phyloP scores from a whole-genome alignment of 2,888 invertebrate genomes.

The Phlogophora meticulosa region DNA sequence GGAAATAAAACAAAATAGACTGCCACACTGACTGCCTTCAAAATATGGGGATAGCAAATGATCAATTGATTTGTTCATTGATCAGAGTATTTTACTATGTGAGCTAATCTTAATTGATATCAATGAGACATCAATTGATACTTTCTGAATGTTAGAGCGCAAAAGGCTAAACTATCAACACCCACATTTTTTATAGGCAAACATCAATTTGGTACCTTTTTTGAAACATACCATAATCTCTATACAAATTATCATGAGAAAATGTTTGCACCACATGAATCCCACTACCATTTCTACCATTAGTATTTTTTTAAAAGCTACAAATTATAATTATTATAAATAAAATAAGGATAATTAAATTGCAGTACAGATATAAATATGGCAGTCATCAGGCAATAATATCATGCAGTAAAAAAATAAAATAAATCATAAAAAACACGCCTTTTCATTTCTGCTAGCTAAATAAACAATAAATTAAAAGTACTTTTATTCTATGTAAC shows the following conservation, averaged over 20 bases:
- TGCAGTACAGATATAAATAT: constrained; percentile 32
- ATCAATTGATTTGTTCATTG: too few relatives aligned
- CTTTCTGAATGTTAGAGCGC: background rate
- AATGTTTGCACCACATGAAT: constrained; percentile 25
- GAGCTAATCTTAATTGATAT: background rate
- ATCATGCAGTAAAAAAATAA: constrained; percentile 60
- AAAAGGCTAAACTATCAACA: background rate
- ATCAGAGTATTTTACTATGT: too few relatives aligned
- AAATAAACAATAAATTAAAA: background rate
- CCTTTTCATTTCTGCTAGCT: constrained; percentile 80
- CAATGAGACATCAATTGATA: background rate
- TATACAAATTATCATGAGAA: background rate
- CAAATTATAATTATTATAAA: constrained; percentile 1
- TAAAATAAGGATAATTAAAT: constrained; percentile 29
- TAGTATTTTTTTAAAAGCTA: background rate
- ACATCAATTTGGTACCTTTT: background rate
- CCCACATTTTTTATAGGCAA: constrained; percentile 5
- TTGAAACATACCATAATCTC: background rate
- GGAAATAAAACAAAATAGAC: constrained; percentile 64
- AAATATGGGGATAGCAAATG: constrained; percentile 14
- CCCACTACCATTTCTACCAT: constrained; percentile 12
- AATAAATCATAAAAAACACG: constrained; percentile 74
- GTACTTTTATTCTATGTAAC: background rate
- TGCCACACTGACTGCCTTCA: constrained; percentile 59
- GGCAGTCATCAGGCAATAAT: constrained; percentile 55